Base-by-base conservation (phyloP, 2,113 vertebrate species). In the Fregata magnificens region DNA sequence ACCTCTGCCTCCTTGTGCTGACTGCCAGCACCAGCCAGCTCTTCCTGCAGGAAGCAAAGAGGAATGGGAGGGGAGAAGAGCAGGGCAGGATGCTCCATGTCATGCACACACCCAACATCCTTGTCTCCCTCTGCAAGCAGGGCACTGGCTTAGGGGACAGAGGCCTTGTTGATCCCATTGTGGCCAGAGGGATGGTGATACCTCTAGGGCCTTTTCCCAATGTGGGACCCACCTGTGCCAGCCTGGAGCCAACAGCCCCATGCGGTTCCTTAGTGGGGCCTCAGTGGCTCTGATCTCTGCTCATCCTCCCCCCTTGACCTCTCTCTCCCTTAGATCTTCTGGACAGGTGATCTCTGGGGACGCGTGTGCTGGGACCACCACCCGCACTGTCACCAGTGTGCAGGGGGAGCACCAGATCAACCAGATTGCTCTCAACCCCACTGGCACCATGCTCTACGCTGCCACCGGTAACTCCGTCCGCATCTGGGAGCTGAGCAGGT, bases 401-500 rank as follows among this genome's bases (percentile, higher is more conserved):
- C 99, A 99, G 97, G 99, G 99, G 1, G 99, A 99, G 94, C 99
- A 99, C 96, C 99, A 99, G 97, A 99, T 99, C 97, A 99, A 99
- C 98, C 99, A 99, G 98, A 99, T 99, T 6, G 98, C 99, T 8
- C 98, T 99, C 76, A 99, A 99, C 97, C 99, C 99, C 8, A 96
- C 98, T 0, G 99, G 99, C 80, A 99, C 98, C 62, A 97, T 98
- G 82, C 98, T 99, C 15, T 99, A 99, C 0, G 98, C 99, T 0
- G 99, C 99, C 4, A 98, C 99, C 0, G 99, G 99, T 7, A 99
- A 99, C 67, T 97, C 98, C 0, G 99, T 99, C 47, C 99, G 99
- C 44, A 98, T 99, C 95, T 99, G 99, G 99, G 99, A 99, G 95
- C 99, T 99, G 55, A 99, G 98, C 98, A 99, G 99, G 99, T 99